Base-by-base conservation (phyloP, 2,888 invertebrate genomes). In the Quadriops clusia region DNA sequence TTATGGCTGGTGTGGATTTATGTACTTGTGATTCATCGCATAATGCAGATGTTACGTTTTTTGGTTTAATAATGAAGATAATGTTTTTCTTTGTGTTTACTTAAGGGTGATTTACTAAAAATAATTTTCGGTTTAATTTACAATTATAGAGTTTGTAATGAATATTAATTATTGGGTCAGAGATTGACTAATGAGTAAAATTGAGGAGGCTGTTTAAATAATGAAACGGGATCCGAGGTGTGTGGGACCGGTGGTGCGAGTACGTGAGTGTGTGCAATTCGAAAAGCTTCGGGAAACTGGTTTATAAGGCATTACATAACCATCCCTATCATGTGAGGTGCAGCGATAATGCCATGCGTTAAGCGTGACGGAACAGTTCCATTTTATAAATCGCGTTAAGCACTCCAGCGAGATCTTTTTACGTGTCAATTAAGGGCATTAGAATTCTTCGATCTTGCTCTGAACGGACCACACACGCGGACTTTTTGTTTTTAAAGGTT, bases 361-460 rank as follows among this genome's bases (percentile, higher is more conserved):
- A 51, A 51, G 48, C 53, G 53, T 53, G 46, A 46, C 52, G 46
- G 46, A 47, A 49, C 48, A 45, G 49, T 43, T 37, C 47, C 50
- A 47, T 53, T 51, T 49, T 43, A 37, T 33, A 46, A 45, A 47
- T 46, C 43, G 47, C 39, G 38, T 46, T 43, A 45, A 27, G 29
- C 41, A 30, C 34, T 37, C 42, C 41, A 41, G 40, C 45, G 44
- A 34, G 46, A 39, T 20, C 25, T 17, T 40, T 46, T 51, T 52
- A 55, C 51, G 50, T 56, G 53, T 56, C 56, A 56, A 56, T 56
- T 56, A 55, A 47, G 45, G 44, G 44, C 39, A 44, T 49, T 48
- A 44, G 46, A 42, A 50, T 54, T 51, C 50, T 47, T 37, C 33
- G 44, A 42, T 41, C 39, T 40, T 36, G 33, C 38, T 37, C 31